A percentile compares a stretch with the other conserved stretches of the same genome.
phyloP scores from a whole-genome alignment of 2,113 vertebrate genomes.

The Fregetta grallaria region DNA sequence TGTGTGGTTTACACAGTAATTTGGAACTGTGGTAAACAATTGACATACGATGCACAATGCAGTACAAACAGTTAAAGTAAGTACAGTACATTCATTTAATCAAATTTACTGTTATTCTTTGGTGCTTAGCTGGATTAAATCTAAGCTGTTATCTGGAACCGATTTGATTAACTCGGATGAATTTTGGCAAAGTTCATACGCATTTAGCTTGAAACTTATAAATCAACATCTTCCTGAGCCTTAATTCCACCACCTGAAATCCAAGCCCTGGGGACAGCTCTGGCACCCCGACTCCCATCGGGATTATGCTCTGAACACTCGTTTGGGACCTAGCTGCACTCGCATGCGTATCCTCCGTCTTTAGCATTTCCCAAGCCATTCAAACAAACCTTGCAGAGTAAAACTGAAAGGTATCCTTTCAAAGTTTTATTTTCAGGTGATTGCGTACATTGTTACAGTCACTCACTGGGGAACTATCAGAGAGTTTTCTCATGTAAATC shows the following conservation, averaged over 20 bases:
- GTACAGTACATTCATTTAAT: background rate
- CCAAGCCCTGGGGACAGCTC: background rate
- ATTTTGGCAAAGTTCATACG: background rate
- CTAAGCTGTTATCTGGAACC: conserved; percentile 22
- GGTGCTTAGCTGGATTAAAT: conserved; percentile 22
- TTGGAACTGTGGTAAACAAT: background rate
- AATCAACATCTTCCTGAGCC: background rate
- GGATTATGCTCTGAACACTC: fast-evolving
- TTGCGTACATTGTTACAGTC: background rate
- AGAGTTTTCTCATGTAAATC: background rate
- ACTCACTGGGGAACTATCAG: background rate
- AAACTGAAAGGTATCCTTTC: background rate
- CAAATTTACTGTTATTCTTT: background rate
- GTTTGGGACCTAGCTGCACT: fast-evolving
- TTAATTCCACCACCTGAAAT: background rate
- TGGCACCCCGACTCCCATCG: background rate
- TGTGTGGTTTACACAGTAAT: background rate
- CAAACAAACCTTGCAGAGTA: background rate
- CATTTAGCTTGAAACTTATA: background rate
- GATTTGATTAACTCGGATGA: background rate
- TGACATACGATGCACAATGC: background rate
- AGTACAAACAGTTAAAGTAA: background rate
- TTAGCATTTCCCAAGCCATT: background rate
- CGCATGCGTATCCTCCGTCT: background rate
- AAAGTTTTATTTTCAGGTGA: background rate